Evolutionary conservation across 2,113 vertebrate genomes (phyloP).

Genomic region (Calypte anna): DNA sequence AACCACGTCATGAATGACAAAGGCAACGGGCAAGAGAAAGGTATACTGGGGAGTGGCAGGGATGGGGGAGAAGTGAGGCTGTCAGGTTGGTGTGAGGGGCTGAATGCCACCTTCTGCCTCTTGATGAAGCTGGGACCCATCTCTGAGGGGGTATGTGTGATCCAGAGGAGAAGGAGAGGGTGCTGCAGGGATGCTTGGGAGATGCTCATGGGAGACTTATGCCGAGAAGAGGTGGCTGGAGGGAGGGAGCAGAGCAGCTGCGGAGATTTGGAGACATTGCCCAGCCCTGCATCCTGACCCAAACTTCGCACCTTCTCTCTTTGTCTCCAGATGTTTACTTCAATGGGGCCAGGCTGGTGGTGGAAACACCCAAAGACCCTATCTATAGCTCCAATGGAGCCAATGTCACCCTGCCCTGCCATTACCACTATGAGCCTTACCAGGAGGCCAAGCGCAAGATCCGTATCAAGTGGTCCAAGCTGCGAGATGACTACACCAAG

Average conservation of each 20-base stretch:
- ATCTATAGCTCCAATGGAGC: conserved; percentile 84
- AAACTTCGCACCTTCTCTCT: not conserved
- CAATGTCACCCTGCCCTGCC: conserved; percentile 87
- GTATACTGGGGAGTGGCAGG: not conserved
- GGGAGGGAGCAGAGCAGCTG: not conserved
- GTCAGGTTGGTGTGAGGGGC: not conserved
- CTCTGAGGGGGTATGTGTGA: not conserved
- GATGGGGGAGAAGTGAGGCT: not conserved
- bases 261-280: not conserved
- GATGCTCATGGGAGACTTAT: not conserved
- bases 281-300: not conserved
- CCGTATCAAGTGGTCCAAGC: conserved; percentile 92
- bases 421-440: conserved; percentile 81
- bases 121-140: not conserved
- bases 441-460: conserved; percentile 72
- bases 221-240: not conserved
- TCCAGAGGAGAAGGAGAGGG: rapidly evolving
- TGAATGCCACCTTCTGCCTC: not conserved
- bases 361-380: conserved; percentile 80
- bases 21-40: conserved; percentile 73
- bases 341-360: conserved; percentile 81
- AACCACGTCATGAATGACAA: conserved; percentile 75
- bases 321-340: conserved; percentile 71
- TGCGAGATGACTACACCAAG: conserved; percentile 73
- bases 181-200: not conserved